Conservation (phyloP, 1,140 invertebrate species). For the Trichonephila clavata region DNA sequence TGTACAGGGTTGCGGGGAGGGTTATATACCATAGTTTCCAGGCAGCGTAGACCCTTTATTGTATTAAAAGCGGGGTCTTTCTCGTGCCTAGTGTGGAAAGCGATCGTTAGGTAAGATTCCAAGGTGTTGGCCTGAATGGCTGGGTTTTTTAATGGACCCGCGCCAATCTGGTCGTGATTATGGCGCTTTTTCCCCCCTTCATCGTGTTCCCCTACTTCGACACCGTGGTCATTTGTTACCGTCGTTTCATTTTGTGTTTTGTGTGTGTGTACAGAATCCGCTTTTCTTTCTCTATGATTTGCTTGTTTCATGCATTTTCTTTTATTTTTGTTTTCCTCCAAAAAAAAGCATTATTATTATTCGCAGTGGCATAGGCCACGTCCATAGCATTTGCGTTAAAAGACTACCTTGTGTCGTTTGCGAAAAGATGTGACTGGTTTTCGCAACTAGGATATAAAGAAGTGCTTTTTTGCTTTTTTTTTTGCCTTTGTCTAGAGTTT, state of each 20-base stretch:
- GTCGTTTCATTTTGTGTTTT: slow-evolving; percentile 36
- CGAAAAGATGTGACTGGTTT: slow-evolving; percentile 55
- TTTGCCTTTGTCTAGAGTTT: not conserved
- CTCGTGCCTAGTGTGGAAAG: slow-evolving; percentile 10
- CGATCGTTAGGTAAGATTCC: slow-evolving; percentile 45
- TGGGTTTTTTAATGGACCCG: slow-evolving; percentile 50
- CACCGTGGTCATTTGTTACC: slow-evolving; percentile 30
- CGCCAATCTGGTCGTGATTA: slow-evolving; percentile 47
- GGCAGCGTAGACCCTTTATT: slow-evolving; percentile 18
- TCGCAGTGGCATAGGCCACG: slow-evolving; percentile 25
- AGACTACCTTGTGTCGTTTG: slow-evolving; percentile 41
- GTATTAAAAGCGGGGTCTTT: slow-evolving; percentile 31
- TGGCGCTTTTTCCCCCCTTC: not conserved
- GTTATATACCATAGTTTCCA: slow-evolving; percentile 11
- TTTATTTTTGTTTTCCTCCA: not conserved
- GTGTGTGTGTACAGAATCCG: slow-evolving; percentile 22
- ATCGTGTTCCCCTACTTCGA: not conserved
- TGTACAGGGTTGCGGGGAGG: not conserved
- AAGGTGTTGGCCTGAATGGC: slow-evolving; percentile 52
- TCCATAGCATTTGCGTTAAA: slow-evolving; percentile 15
- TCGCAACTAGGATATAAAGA: slow-evolving; percentile 38
- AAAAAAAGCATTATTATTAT: slow-evolving; percentile 25
- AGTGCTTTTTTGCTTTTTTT: no score
- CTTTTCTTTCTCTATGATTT: slow-evolving; percentile 32
- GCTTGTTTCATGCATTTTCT: not conserved